These are phyloP conservation scores for Drosophila santomea DNA, from an alignment of 1,140 invertebrate genomes.

Conservation along the genomic window DNA sequence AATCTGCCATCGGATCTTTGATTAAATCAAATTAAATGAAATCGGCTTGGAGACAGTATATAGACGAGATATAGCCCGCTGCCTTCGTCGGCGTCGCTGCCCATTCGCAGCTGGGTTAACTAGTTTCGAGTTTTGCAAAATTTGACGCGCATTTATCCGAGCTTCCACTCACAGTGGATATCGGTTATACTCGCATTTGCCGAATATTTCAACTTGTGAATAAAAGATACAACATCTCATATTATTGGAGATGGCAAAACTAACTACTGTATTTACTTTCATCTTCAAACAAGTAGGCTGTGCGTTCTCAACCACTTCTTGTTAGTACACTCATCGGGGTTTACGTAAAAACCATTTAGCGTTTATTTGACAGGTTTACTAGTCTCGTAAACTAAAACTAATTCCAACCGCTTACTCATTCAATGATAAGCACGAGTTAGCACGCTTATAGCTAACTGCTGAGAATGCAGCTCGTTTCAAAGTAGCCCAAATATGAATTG, in stretches of 20 bases:
- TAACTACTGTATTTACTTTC: not conserved
- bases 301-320: not conserved
- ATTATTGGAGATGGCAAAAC: too few species aligned
- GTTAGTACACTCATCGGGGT: not conserved
- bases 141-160: conserved; percentile 45
- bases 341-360: too few species aligned
- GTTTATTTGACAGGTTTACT: too few species aligned
- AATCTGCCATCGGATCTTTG: too few species aligned
- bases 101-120: conserved; percentile 41
- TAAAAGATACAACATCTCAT: not conserved
- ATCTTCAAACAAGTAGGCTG: not conserved
- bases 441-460: too few species aligned
- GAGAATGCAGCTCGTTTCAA: too few species aligned
- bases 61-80: conserved; percentile 14
- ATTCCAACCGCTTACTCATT: not conserved
- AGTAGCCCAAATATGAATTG: too few species aligned
- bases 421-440: not conserved
- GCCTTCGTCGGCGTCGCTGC: conserved; percentile 1
- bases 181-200: not conserved
- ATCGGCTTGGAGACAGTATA: conserved; percentile 4
- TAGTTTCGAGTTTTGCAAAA: conserved; percentile 52
- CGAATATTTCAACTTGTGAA: not conserved
- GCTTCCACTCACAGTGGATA: conserved; percentile 25
- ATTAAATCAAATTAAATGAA: not conserved
- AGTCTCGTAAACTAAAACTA: not conserved